These are phyloP conservation scores for Limnephilus auricula DNA, from an alignment of 2,888 invertebrate genomes.

Conservation along the genomic window DNA sequence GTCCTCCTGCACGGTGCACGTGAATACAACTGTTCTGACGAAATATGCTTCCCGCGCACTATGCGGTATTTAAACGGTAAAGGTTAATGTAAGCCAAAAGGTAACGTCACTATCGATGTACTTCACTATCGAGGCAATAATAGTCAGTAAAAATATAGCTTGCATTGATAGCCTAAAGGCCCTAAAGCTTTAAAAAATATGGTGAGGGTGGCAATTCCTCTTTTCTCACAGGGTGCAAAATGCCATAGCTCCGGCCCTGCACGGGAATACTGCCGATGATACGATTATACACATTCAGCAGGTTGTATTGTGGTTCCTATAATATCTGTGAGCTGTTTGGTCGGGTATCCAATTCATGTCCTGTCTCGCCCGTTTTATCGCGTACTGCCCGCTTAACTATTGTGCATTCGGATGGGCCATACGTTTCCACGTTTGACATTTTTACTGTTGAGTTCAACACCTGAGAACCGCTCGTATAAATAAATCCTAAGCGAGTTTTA, in stretches of 20 bases:
- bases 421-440: slow-evolving; percentile 65
- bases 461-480: slow-evolving; percentile 65
- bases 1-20: too few species aligned
- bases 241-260: background rate
- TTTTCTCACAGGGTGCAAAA: too few species aligned
- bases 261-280: background rate
- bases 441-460: slow-evolving; percentile 66
- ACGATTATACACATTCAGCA: background rate
- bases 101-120: too few species aligned
- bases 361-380: slow-evolving; percentile 32
- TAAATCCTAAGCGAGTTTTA: slow-evolving; percentile 64
- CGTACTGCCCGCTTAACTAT: slow-evolving; percentile 11
- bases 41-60: too few species aligned
- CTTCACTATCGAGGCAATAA: too few species aligned
- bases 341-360: slow-evolving; percentile 4
- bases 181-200: too few species aligned
- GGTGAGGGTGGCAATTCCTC: too few species aligned
- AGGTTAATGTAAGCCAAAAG: too few species aligned
- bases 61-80: too few species aligned
- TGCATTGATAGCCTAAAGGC: too few species aligned
- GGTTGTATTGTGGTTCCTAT: background rate
- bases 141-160: too few species aligned
- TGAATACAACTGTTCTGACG: too few species aligned
- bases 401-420: slow-evolving; percentile 58
- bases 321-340: background rate